phyloP scores from a whole-genome alignment of 2,113 vertebrate species.

The Thermophis baileyi region DNA sequence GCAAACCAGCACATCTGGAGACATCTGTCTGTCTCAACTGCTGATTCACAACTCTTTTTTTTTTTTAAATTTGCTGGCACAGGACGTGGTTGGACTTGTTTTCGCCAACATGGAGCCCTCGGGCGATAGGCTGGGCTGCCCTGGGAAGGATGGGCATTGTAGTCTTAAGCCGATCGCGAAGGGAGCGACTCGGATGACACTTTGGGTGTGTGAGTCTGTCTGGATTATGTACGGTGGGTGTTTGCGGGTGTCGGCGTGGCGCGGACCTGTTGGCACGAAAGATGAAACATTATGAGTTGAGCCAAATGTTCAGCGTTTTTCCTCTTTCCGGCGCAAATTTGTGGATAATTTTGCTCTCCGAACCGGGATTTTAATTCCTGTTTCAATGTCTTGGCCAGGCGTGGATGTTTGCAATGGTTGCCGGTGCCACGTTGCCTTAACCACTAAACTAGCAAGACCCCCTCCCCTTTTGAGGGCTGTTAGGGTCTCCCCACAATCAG shows the following conservation, averaged over 20 bases:
- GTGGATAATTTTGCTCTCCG: neutral
- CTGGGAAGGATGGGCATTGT: neutral
- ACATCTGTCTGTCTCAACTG: neutral
- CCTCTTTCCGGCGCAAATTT: neutral
- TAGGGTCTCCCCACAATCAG: neutral
- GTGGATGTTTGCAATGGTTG: neutral
- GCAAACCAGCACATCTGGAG: neutral
- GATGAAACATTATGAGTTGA: neutral
- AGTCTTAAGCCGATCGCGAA: neutral
- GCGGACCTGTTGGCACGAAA: neutral
- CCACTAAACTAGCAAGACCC: neutral
- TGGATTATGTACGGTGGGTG: neutral
- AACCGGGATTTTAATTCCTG: neutral
- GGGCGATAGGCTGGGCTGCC: neutral
- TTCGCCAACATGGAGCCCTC: neutral
- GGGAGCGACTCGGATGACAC: neutral
- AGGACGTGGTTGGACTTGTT: neutral
- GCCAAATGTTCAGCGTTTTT: accelerated
- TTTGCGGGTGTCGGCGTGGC: no score
- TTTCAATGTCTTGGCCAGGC: no score
- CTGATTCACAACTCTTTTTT: neutral
- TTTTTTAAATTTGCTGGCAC: neutral
- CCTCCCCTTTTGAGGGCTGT: neutral
- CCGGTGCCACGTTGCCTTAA: neutral
- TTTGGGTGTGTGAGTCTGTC: neutral